phyloP scores from a whole-genome alignment of 2,797 vertebrate genomes.

The Echeneis naucrates region DNA sequence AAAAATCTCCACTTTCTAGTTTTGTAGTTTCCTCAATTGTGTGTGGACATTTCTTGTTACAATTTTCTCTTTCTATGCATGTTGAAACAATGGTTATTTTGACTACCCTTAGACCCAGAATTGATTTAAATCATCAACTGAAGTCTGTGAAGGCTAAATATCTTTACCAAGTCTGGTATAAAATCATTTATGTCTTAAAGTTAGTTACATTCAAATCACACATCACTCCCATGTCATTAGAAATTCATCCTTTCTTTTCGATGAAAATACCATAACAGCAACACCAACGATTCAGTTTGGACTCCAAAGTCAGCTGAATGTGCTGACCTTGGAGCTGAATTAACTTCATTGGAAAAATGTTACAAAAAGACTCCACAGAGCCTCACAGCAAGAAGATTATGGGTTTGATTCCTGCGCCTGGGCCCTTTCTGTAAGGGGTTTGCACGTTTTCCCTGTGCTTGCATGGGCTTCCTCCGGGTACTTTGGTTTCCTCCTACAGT shows the following conservation, averaged over 20 bases:
- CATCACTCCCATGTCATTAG: conserved; percentile 51
- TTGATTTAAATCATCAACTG: conserved; percentile 6
- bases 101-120: conserved; percentile 4
- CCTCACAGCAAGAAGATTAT: too few relatives aligned
- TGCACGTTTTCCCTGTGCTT: too few relatives aligned
- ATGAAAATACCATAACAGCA: conserved; percentile 60
- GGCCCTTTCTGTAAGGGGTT: too few relatives aligned
- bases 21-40: background rate
- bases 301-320: conserved; percentile 29
- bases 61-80: background rate
- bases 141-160: background rate
- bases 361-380: conserved; percentile 33
- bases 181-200: conserved; percentile 29
- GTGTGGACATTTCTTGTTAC: background rate
- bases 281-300: conserved; percentile 55
- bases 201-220: conserved; percentile 64
- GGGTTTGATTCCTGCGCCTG: too few relatives aligned
- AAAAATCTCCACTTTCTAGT: background rate
- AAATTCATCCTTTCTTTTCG: conserved; percentile 55
- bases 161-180: conserved; percentile 28
- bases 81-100: background rate
- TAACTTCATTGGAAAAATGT: too few relatives aligned
- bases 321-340: too few relatives aligned
- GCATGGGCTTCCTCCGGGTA: too few relatives aligned
- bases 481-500: too few relatives aligned